These are phyloP conservation scores for Austrofundulus limnaeus DNA, from an alignment of 2,113 vertebrate genomes.

Conservation along the genomic window DNA sequence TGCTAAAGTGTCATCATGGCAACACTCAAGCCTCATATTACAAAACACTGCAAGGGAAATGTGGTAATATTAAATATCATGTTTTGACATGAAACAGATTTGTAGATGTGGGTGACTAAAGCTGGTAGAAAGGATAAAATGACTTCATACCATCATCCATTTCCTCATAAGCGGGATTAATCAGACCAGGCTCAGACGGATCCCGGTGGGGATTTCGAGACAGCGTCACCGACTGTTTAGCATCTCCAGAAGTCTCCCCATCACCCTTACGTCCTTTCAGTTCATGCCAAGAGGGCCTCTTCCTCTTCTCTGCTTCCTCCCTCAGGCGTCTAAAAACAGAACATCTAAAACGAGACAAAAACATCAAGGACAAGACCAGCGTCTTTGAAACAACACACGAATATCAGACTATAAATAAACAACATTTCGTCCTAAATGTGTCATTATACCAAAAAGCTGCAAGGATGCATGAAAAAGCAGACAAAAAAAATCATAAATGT, in stretches of 20 bases:
- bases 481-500: neutral
- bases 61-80: neutral
- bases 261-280: constrained; percentile 76
- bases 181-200: constrained; percentile 83
- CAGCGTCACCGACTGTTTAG: constrained; percentile 61
- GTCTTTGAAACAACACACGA: neutral
- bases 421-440: neutral
- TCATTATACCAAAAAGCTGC: neutral
- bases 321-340: constrained; percentile 84
- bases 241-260: constrained; percentile 72
- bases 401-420: constrained; percentile 1
- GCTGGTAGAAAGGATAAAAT: neutral
- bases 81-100: constrained; percentile 9
- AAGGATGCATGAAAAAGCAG: neutral
- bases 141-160: constrained; percentile 84
- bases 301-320: constrained; percentile 83
- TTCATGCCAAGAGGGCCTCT: constrained; percentile 79
- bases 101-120: neutral
- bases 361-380: constrained; percentile 1
- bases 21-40: neutral
- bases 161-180: constrained; percentile 91
- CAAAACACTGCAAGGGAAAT: neutral
- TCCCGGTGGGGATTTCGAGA: constrained; percentile 58
- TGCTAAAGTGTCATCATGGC: constrained; percentile 21
- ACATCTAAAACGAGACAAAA: constrained; percentile 76